These are phyloP conservation scores for Micrastur ruficollis DNA, from an alignment of 2,797 vertebrate genomes.

Conservation along the genomic window DNA sequence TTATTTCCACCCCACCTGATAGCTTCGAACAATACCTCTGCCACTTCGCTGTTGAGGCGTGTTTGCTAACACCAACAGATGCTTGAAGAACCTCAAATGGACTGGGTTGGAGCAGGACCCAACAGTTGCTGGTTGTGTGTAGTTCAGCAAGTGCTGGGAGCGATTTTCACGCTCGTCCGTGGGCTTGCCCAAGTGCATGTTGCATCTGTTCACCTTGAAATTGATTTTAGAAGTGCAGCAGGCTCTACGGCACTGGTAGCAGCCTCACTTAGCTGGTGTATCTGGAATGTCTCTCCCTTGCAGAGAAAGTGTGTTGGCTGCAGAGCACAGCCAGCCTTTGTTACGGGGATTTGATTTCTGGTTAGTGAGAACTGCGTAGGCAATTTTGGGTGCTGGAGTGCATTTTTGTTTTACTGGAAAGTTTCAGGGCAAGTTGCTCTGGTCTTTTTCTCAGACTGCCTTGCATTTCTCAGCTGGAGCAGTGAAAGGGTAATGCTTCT, in stretches of 20 bases:
- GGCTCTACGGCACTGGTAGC: background rate
- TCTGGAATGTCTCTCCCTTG: background rate
- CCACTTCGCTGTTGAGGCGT: background rate
- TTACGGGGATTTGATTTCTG: background rate
- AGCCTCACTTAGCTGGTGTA: background rate
- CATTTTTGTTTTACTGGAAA: background rate
- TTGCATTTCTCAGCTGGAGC: background rate
- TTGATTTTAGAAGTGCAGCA: background rate
- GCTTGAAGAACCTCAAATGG: background rate
- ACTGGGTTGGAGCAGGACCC: background rate
- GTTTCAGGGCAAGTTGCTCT: background rate
- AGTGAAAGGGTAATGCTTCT: background rate
- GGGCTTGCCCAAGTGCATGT: background rate
- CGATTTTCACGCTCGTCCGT: background rate
- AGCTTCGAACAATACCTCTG: background rate
- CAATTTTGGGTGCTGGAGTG: background rate
- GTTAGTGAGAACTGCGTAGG: background rate
- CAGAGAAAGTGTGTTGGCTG: background rate
- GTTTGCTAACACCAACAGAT: background rate
- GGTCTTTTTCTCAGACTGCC: slow-evolving; percentile 5
- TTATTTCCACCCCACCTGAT: background rate
- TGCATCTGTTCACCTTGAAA: slow-evolving; percentile 60
- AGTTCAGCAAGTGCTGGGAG: background rate
- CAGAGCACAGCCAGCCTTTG: background rate
- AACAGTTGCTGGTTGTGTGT: background rate